Conservation (phyloP, 1,140 invertebrate species). For the Pectinophora gossypiella region DNA sequence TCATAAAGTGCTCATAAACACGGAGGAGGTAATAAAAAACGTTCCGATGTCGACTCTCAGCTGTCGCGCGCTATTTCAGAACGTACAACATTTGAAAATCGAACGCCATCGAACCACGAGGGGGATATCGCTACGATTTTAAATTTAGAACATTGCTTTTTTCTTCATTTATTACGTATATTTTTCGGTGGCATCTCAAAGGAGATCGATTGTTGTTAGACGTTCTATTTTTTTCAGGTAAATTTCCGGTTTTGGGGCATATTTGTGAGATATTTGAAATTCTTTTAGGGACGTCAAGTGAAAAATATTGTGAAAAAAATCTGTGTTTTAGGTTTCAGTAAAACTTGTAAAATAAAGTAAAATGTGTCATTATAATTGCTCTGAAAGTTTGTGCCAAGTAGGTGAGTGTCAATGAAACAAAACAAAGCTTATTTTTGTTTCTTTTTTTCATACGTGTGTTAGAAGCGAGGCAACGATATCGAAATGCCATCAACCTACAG, state of each 20-base stretch:
- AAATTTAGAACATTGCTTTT: conserved; percentile 47
- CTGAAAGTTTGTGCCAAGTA: conserved; percentile 47
- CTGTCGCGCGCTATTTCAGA: conserved; percentile 69
- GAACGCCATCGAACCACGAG: conserved; percentile 55
- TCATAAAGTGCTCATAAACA: conserved; percentile 71
- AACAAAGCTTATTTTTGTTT: conserved; percentile 10
- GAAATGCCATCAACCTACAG: too few species aligned
- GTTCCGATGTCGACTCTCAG: conserved; percentile 49
- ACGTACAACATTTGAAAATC: conserved; percentile 44
- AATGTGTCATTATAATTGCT: conserved; percentile 18
- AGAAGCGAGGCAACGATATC: too few species aligned
- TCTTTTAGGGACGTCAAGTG: too few species aligned
- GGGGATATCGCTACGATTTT: conserved; percentile 43
- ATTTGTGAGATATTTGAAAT: too few species aligned
- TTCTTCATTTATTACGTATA: conserved; percentile 10
- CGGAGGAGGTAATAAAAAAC: conserved; percentile 69
- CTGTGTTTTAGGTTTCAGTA: conserved; percentile 10
- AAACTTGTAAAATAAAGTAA: too few species aligned
- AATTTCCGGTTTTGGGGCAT: too few species aligned
- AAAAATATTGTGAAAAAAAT: conserved; percentile 8
- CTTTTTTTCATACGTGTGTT: background rate
- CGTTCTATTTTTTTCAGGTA: background rate
- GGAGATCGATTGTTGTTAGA: background rate
- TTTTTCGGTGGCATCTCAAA: background rate
- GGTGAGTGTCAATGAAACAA: conserved; percentile 59